Percentiles rank a stretch among this genome's conserved stretches.
These are phyloP conservation scores for Podiceps cristatus DNA, from an alignment of 2,113 vertebrate species.

Conservation along the genomic window DNA sequence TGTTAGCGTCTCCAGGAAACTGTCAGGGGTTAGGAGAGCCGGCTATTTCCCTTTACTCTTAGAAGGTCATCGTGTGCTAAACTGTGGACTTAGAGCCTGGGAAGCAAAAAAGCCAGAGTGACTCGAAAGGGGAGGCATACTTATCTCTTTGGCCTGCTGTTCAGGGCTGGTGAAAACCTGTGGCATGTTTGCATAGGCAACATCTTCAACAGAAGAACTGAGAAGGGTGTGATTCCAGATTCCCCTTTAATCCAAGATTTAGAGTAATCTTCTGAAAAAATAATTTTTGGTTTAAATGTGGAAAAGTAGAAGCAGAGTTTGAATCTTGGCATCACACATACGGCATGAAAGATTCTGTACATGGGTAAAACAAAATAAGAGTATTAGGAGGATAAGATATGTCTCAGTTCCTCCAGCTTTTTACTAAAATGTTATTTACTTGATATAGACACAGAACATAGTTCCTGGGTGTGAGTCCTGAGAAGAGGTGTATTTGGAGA, in stretches of 20 bases:
- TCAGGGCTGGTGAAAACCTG: background rate
- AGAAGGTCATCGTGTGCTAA: background rate
- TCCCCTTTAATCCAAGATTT: background rate
- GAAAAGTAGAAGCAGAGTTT: background rate
- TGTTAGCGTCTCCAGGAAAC: background rate
- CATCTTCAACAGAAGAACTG: background rate
- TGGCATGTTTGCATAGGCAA: background rate
- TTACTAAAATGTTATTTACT: background rate
- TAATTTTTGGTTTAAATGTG: background rate
- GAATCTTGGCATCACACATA: background rate
- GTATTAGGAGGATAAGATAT: background rate
- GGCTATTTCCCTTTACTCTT: background rate
- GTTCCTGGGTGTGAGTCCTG: background rate
- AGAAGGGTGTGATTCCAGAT: background rate
- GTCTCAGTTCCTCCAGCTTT: background rate
- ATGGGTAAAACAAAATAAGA: background rate
- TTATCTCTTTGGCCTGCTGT: background rate
- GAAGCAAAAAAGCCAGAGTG: background rate
- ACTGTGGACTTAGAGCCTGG: background rate
- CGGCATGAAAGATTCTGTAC: background rate
- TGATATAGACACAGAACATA: background rate
- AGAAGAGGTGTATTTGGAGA: background rate
- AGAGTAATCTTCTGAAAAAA: background rate
- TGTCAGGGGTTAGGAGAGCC: background rate
- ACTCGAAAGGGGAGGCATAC: rapidly evolving